These are phyloP conservation scores for Clavelina lepadiformis DNA, from an alignment of 23 tunicate species.

Conservation along the genomic window DNA sequence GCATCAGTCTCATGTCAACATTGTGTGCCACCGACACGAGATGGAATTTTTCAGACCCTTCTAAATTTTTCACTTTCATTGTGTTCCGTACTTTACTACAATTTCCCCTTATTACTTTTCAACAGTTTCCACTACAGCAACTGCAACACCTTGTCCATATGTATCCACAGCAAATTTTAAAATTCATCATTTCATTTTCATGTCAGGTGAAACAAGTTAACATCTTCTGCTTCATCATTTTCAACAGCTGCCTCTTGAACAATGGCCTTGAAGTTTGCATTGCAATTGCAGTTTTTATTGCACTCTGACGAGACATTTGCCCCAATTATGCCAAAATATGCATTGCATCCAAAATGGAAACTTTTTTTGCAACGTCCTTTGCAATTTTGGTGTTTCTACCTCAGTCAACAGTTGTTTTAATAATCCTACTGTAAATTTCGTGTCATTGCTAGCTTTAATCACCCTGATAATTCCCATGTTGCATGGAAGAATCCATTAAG, in stretches of 20 bases:
- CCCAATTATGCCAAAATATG: constrained; percentile 18
- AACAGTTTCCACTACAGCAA: not conserved
- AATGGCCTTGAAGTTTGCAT: constrained; percentile 18
- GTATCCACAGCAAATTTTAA: constrained; percentile 16
- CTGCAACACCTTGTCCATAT: not conserved
- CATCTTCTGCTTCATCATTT: constrained; percentile 29
- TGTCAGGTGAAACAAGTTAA: constrained; percentile 24
- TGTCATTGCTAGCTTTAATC: constrained; percentile 20
- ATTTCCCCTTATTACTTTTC: not conserved
- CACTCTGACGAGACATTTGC: constrained; percentile 5
- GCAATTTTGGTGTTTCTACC: constrained; percentile 16
- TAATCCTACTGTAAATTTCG: constrained; percentile 18
- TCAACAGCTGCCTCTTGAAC: constrained; percentile 14
- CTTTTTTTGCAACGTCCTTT: constrained; percentile 13
- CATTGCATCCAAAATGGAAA: constrained; percentile 30
- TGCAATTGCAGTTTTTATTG: constrained; percentile 15
- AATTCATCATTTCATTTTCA: constrained; percentile 9
- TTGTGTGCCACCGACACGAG: constrained; percentile 31
- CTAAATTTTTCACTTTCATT: constrained; percentile 36
- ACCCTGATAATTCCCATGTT: constrained; percentile 17
- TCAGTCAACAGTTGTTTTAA: constrained; percentile 13
- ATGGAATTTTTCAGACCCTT: constrained; percentile 33
- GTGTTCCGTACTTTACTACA: constrained; percentile 8
- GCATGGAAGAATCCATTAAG: constrained; percentile 11
- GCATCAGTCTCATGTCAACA: constrained; percentile 41